Conservation (phyloP, 1,140 invertebrate genomes). For the Caenorhabditis tropicalis region DNA sequence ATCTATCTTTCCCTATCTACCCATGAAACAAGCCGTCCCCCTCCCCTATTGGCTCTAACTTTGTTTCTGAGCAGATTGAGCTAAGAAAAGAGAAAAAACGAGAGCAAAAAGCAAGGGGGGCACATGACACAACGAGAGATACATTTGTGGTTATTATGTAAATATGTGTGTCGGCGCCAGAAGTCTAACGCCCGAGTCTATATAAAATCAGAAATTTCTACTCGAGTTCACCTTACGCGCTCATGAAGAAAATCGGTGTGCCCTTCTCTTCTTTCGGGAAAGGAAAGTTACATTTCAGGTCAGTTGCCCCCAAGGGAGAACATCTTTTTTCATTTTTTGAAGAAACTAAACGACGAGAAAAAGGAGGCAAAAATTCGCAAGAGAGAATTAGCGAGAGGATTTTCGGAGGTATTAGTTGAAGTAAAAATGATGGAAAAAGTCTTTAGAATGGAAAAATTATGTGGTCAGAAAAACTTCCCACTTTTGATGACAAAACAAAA, state of each 20-base stretch:
- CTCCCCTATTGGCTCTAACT: neutral
- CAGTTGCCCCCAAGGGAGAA: neutral
- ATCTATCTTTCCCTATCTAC: neutral
- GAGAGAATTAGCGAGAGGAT: neutral
- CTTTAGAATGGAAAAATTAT: neutral
- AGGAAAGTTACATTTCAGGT: constrained; percentile 14
- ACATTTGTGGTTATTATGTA: constrained; percentile 35
- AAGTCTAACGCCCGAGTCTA: neutral
- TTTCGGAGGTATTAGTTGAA: neutral
- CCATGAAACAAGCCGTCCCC: neutral
- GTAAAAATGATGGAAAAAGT: neutral
- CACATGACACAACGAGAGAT: constrained; percentile 12
- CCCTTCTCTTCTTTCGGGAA: too few relatives aligned
- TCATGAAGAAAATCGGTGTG: neutral
- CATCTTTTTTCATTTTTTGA: neutral
- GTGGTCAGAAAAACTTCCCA: neutral
- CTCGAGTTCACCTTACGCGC: constrained; percentile 5
- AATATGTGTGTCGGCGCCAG: constrained; percentile 36
- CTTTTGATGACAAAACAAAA: neutral
- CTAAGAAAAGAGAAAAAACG: neutral
- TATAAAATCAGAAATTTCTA: neutral
- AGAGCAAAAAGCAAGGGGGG: neutral
- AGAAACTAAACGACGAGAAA: neutral
- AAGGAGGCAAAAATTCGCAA: neutral
- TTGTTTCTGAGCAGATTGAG: neutral